Evolutionary conservation across 35 echinoderm and acorn worm genomes (phyloP).

Genomic region (Stichopus chloronotus): DNA sequence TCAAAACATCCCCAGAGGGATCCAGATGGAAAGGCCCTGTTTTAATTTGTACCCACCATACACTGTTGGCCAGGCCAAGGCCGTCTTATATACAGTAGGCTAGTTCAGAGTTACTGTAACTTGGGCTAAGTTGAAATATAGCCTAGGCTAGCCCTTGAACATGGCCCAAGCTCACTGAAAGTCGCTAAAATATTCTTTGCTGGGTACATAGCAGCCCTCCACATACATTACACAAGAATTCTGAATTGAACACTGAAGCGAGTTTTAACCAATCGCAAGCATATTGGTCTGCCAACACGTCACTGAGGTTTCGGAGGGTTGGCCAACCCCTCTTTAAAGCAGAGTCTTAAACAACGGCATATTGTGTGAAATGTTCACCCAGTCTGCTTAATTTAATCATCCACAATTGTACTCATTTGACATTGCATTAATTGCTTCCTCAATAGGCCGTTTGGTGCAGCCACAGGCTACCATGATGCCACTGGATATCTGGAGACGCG

Average conservation of each 20-base stretch:
- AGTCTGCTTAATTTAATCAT: not conserved
- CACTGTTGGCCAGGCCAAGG: too few relatives aligned
- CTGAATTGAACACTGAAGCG: not conserved
- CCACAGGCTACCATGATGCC: slow-evolving; percentile 11
- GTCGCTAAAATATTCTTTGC: not conserved
- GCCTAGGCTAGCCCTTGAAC: too few relatives aligned
- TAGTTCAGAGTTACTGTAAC: too few relatives aligned
- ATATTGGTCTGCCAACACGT: not conserved
- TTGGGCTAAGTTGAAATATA: too few relatives aligned
- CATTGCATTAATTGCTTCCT: slow-evolving; percentile 28
- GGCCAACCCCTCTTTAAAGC: not conserved
- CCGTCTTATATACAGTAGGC: too few relatives aligned
- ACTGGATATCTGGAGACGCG: not conserved
- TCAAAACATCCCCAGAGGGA: too few relatives aligned
- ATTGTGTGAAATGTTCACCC: not conserved
- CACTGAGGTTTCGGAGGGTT: not conserved
- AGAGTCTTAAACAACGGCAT: not conserved
- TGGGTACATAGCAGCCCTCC: not conserved
- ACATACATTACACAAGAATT: not conserved
- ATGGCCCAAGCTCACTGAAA: not conserved
- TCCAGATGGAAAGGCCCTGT: too few relatives aligned
- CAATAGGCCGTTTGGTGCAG: not conserved
- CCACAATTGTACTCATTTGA: slow-evolving; percentile 10
- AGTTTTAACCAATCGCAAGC: not conserved
- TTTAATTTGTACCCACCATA: too few relatives aligned